Evolutionary conservation across 1,140 invertebrate genomes (phyloP), one percentile per base, ranked within the genome.

Genomic region (Aricia agestis): DNA sequence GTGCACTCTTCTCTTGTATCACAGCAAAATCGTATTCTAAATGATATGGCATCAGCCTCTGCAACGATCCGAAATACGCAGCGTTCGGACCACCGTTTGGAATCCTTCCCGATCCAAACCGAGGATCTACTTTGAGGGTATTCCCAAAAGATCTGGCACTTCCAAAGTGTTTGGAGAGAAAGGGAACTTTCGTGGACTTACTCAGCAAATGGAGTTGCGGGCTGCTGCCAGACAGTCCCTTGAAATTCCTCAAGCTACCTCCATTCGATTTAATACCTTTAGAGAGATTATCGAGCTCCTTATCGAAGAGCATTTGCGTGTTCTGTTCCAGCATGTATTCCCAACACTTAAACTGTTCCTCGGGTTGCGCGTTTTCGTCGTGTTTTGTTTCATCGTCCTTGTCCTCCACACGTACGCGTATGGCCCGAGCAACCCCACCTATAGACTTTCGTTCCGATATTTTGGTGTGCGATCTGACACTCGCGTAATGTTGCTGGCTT

Each of bases 281-380:
- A 0, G 95, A 95, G 18, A 98, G 85, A 11, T 96, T 97, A 82
- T 97, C 96, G 61, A 97, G 84, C 86, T 97, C 97, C 81, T 97
- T 97, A 86, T 97, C 96, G 76, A 97, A 98, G 0, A 98, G 79
- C 73, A 97, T 87, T 80, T 97, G 97, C 0, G 97, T 97, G 79
- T 98, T 98, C 87, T 97, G 96, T 81, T 97, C 97, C 18, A 98
- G 84, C 96, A 98, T 97, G 79, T 97, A 98, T 78, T 98, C 97
- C 97, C 97, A 98, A 79, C 96, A 97, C 76, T 97, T 96, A 80
- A 97, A 97, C 82, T 97, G 96, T 82, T 98, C 97, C 76, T 97
- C 97, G 5, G 95, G 96, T 31, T 81, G 82, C 0, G 82, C 74
- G 25, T 79, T 17, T 41, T 89, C 88, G 41, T 90, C 89, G 11